Conservation (phyloP, 2,797 vertebrate species). For the Bovichtus diacanthus region DNA sequence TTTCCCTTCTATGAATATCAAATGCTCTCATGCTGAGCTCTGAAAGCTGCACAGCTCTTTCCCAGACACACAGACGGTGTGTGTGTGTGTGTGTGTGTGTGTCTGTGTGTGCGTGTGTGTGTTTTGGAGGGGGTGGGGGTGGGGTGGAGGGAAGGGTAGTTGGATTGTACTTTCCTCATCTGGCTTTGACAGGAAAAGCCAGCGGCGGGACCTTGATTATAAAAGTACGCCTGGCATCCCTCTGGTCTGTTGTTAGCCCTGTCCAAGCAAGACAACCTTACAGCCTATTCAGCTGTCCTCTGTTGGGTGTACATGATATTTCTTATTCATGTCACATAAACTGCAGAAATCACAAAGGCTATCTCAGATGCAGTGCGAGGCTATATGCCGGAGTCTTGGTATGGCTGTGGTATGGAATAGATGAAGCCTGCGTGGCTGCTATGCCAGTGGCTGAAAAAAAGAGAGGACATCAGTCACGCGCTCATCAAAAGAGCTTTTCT, state of each 20-base stretch:
- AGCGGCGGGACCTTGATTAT: conserved; percentile 68
- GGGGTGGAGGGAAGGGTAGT: conserved; percentile 10
- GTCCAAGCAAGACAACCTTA: conserved; percentile 66
- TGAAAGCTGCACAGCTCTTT: conserved; percentile 80
- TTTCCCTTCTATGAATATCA: conserved; percentile 87
- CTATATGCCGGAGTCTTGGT: conserved; percentile 60
- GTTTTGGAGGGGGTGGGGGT: conserved; percentile 7
- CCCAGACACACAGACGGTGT: conserved; percentile 71
- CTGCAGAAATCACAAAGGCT: conserved; percentile 66
- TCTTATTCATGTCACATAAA: conserved; percentile 77
- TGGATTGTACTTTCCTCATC: conserved; percentile 67
- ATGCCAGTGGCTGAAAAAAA: conserved; percentile 46
- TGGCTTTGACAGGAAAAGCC: conserved; percentile 79
- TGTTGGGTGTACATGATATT: conserved; percentile 51
- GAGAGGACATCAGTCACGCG: conserved; percentile 57
- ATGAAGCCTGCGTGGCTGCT: conserved; percentile 48
- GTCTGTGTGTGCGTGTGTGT: conserved; percentile 9
- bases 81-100: conserved; percentile 23
- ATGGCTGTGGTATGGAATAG: conserved; percentile 45
- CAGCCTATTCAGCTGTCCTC: conserved; percentile 68
- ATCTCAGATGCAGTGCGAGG: conserved; percentile 64
- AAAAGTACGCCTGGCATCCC: conserved; percentile 67
- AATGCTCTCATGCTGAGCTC: conserved; percentile 85
- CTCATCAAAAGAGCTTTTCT: conserved; percentile 49
- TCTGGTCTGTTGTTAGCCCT: conserved; percentile 74